phyloP scores from a whole-genome alignment of 64 coral and sea anemone genomes.

The Exaiptasia diaphana region DNA sequence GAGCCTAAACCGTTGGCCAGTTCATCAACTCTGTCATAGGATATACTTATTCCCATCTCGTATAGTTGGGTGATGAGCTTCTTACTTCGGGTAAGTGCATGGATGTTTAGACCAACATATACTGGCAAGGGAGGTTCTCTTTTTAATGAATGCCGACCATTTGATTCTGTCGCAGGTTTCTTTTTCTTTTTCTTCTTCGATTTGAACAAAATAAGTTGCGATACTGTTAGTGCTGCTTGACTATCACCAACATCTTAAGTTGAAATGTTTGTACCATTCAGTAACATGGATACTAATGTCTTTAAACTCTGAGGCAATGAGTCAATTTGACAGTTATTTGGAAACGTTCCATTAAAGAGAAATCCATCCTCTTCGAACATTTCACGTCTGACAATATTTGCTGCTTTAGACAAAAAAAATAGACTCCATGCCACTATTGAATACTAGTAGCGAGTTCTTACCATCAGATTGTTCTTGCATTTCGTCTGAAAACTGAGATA shows the following conservation, averaged over 20 bases:
- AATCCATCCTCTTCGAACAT: neutral
- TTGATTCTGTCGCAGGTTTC: too few relatives aligned
- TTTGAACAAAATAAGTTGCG: too few relatives aligned
- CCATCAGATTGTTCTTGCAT: conserved; percentile 38
- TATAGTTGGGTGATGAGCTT: conserved; percentile 2
- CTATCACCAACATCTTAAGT: too few relatives aligned
- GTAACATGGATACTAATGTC: neutral
- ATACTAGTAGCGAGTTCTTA: conserved; percentile 19
- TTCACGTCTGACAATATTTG: conserved; percentile 9
- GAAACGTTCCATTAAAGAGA: neutral
- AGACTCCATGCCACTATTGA: conserved; percentile 4
- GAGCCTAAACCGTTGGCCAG: neutral
- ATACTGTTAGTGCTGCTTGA: too few relatives aligned
- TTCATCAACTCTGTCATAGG: neutral
- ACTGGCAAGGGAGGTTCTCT: neutral
- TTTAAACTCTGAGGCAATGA: neutral
- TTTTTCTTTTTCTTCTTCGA: neutral
- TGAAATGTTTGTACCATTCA: neutral
- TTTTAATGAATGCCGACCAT: too few relatives aligned
- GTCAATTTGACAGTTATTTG: neutral
- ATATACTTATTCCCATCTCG: conserved; percentile 16
- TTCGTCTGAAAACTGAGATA: neutral
- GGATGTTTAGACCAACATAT: neutral
- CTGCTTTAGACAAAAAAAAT: conserved; percentile 7
- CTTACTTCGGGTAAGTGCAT: neutral